Conservation (phyloP, 1,140 invertebrate genomes). For the Drosophila paulistorum region DNA sequence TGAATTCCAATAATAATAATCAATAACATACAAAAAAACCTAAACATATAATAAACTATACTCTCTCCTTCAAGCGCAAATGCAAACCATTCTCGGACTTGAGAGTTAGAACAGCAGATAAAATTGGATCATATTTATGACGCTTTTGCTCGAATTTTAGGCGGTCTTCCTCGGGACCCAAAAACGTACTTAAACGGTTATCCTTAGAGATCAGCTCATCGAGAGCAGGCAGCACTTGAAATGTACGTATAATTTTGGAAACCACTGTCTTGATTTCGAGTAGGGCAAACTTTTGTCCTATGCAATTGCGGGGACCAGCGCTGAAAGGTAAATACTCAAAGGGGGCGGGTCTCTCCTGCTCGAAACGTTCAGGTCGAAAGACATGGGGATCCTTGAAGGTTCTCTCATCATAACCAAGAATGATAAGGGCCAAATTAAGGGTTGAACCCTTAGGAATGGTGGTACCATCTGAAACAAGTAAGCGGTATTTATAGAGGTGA, state of each 20-base stretch:
- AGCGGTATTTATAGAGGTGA: too few species aligned
- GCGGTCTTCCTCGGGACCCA: conserved; percentile 46
- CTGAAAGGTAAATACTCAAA: conserved; percentile 86
- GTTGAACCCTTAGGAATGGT: conserved; percentile 59
- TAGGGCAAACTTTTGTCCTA: conserved; percentile 84
- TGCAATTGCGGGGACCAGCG: conserved; percentile 78
- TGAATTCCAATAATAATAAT: conserved; percentile 13
- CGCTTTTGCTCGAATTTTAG: conserved; percentile 31
- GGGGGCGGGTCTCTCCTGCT: conserved; percentile 82
- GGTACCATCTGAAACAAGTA: conserved; percentile 52
- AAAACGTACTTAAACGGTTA: conserved; percentile 56
- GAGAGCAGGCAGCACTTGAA: conserved; percentile 67
- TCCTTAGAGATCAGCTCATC: conserved; percentile 67
- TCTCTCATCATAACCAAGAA: conserved; percentile 72
- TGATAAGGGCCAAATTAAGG: conserved; percentile 54
- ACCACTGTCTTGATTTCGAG: conserved; percentile 83
- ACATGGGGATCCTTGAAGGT: conserved; percentile 88
- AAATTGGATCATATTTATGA: conserved; percentile 73
- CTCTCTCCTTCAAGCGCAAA: conserved; percentile 55
- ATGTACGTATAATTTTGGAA: conserved; percentile 83
- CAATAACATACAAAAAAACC: background rate
- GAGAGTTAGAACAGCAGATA: conserved; percentile 63
- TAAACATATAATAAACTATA: conserved; percentile 25
- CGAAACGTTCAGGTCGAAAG: conserved; percentile 91
- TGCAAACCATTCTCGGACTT: conserved; percentile 74